Conservation (phyloP, 2,888 invertebrate species). For the Pseudococcus jackbeardsleyi region DNA sequence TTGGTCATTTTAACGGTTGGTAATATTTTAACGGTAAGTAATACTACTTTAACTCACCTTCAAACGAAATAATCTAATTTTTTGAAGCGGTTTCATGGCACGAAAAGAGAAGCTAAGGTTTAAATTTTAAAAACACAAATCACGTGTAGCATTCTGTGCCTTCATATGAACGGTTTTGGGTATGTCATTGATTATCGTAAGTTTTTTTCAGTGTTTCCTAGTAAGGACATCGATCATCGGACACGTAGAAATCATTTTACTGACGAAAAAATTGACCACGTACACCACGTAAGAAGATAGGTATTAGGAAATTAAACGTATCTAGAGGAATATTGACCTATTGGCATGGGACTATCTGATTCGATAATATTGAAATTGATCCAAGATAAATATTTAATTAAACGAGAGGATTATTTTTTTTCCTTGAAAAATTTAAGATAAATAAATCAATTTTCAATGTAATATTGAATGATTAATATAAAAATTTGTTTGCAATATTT, state of each 20-base stretch:
- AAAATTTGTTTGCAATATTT: no score
- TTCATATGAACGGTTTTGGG: not conserved
- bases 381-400: not conserved
- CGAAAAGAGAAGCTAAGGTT: not conserved
- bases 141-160: not conserved
- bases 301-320: not conserved
- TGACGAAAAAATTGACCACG: not conserved
- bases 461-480: no score
- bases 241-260: not conserved
- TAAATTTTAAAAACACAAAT: not conserved
- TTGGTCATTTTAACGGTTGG: not conserved
- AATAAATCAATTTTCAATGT: no score
- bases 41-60: not conserved
- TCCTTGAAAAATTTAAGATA: no score
- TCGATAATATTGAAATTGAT: not conserved
- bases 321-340: not conserved
- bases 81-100: not conserved
- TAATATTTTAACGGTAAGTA: constrained; percentile 14
- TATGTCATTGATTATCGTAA: not conserved
- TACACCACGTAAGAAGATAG: not conserved
- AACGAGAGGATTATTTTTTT: no score
- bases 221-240: not conserved
- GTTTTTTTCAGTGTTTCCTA: not conserved
- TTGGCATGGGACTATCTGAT: not conserved
- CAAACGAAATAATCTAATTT: not conserved